Evolutionary conservation across 1,140 invertebrate species (phyloP), one percentile per base, ranked within the genome.

Genomic region (Dendrolimus kikuchii): DNA sequence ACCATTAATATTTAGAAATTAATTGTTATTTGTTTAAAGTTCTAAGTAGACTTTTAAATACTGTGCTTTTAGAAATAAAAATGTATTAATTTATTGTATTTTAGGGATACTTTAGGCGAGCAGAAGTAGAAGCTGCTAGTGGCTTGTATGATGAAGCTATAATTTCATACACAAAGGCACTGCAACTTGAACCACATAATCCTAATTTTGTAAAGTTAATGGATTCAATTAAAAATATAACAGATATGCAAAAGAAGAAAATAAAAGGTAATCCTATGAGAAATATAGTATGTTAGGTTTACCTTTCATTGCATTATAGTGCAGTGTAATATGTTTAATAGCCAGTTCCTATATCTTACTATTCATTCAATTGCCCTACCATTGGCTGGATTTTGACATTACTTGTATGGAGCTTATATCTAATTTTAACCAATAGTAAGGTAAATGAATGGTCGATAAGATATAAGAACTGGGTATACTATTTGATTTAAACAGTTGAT

Each of bases 81-180:
- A 59, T 46, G 5, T 43, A 44, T 40, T 36, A 37, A 49, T 38
- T 40, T 49, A 37, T 42, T 59, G 61, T 40, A 49, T 89, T 87
- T 45, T 70, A 95, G 93, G 94, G 94, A 9, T 95, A 94, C 81
- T 95, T 92, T 82, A 88, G 94, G 51, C 92, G 93, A 77, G 94
- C 91, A 43, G 94, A 95, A 87, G 92, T 95, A 7, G 92, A 95
- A 81, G 91, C 89, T 67, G 90, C 92, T 9, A 92, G 92, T 62
- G 90, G 89, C 47, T 88, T 92, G 52, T 93, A 91, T 74, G 84
- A 86, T 60, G 91, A 93, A 75, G 94, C 95, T 8, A 81, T 93
- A 54, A 84, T 92, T 51, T 94, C 93, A 45, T 95, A 95, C 65
- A 89, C 89, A 60, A 88, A 90, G 74, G 92, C 93, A 42, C 80